Base-by-base conservation (phyloP, 2,113 vertebrate genomes). In the Chunga burmeisteri region DNA sequence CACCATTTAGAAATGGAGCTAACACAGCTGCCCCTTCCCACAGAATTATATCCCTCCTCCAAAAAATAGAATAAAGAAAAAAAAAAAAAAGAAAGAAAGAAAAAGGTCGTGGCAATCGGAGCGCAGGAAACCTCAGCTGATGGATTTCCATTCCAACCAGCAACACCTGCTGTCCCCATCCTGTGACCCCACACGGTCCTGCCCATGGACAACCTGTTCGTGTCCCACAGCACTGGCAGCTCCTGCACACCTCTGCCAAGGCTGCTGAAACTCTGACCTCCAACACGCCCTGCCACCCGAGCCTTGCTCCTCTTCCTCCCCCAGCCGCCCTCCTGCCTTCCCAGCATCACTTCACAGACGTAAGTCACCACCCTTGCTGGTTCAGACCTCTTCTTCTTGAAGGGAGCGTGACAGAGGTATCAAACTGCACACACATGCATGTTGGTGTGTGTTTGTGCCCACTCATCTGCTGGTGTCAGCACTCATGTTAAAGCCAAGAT, bases 81-180 rank as follows among this genome's bases (percentile, higher is more conserved):
- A 26, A 22, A 56, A 27, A 26, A 5, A 46, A 70, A 16, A 26
- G 3, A 12, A 29, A 8, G 19, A 34, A 27, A 46, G 72, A 47
- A 22, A 19, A 2, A 42, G 32, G 44, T 44, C 0, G 0, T 55
- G 63, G 91, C 65, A 59, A 38, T 38, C 1, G 9, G 56, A 93
- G 38, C 0, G 0, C 46, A 95, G 97, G 96, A 97, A 97, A 80
- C 30, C 44, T 66, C 70, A 89, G 93, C 74, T 91, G 91, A 23
- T 80, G 74, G 81, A 86, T 72, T 81, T 72, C 62, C 82, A 1
- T 47, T 74, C 81, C 0, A 1, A 53, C 53, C 53, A 55, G 95
- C 50, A 95, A 73, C 95, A 96, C 46, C 96, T 96, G 96, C 86
- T 89, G 70, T 79, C 79, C 88, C 81, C 78, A 91, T 82, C 93